These are phyloP conservation scores for Esperia sulphurella DNA, from an alignment of 2,888 invertebrate species.

Conservation along the genomic window DNA sequence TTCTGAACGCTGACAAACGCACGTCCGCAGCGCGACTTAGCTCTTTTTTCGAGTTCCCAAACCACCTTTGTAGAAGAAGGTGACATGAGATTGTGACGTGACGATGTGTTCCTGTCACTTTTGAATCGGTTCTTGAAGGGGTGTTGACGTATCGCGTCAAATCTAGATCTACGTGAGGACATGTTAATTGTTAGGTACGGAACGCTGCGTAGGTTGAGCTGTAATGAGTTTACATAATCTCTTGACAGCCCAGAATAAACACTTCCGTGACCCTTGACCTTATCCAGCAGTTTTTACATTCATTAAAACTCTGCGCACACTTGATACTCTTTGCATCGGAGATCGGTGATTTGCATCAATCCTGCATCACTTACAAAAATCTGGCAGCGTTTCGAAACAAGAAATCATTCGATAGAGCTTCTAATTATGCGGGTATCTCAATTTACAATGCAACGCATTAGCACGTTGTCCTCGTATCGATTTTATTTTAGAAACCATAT, in stretches of 20 bases:
- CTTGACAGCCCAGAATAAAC: constrained; percentile 6
- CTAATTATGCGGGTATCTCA: too few species aligned
- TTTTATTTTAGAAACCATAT: too few species aligned
- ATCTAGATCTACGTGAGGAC: constrained; percentile 64
- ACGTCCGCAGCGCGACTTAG: constrained; percentile 18
- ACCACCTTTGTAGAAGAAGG: constrained; percentile 40
- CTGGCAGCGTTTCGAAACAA: too few species aligned
- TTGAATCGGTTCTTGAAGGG: constrained; percentile 61
- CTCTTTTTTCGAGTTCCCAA: constrained; percentile 48
- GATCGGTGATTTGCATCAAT: too few species aligned
- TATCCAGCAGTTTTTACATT: neutral
- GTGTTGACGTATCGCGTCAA: constrained; percentile 62
- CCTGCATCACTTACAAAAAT: neutral
- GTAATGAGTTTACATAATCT: constrained; percentile 5
- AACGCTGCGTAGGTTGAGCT: constrained; percentile 4
- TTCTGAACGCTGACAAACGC: constrained; percentile 57
- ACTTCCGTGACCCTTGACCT: constrained; percentile 1
- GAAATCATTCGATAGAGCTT: too few species aligned
- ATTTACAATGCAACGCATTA: too few species aligned
- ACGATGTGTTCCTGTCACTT: constrained; percentile 63
- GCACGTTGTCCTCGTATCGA: too few species aligned
- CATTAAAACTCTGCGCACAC: neutral
- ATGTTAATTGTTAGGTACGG: constrained; percentile 63
- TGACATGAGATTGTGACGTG: constrained; percentile 55
- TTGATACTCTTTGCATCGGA: neutral